Base-by-base conservation (phyloP, 2,888 invertebrate genomes). In the Drosophila yooni region DNA sequence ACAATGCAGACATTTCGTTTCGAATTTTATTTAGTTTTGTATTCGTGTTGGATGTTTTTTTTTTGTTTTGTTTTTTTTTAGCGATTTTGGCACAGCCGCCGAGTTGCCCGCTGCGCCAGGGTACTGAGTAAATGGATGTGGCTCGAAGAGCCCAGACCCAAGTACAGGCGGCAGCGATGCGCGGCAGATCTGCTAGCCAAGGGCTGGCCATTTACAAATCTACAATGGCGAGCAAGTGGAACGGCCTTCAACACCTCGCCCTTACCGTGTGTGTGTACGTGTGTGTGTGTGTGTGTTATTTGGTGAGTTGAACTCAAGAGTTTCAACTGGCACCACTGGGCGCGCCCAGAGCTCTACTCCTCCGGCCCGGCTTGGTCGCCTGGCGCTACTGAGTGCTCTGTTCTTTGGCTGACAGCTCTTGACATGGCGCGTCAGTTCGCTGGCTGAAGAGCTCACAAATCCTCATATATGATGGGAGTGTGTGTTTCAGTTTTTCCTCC, bases 1-100 rank as follows among this genome's bases (percentile, higher is more conserved):
- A 93, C 91, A 92, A 92, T 92, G 93, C 93, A 91, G 91, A 91
- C 91, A 89, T 90, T 91, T 91, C 91, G 88, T 86, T 91, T 91
- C 81, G 83, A 76, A 84, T 86, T 90, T 84, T 79, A 88, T 89
- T 88, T 89, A 76, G 82, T 79, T 83, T 84, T 82, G 77, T 82
- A 76, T 86, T 78, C 58, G 74, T 81, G 51, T 54, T 68, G 59
- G 43, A 51, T 70, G 65, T 51, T 61, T 72, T 67, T 63, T 51
- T 29, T 33, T 25, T 33, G 29, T 56, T 57, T 70, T 51, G 2
- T 36, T 34, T 27, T 25, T 38, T 51, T 64, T 61, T 51, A 58
- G 61, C 64, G 61, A 70, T 73, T 77, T 73, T 67, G 60, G 67
- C 66, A 65, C 60, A 61, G 75, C 73, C 62, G 74, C 52, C 69